phyloP scores from a whole-genome alignment of 2,797 vertebrate genomes.

The Calcarius lapponicus region DNA sequence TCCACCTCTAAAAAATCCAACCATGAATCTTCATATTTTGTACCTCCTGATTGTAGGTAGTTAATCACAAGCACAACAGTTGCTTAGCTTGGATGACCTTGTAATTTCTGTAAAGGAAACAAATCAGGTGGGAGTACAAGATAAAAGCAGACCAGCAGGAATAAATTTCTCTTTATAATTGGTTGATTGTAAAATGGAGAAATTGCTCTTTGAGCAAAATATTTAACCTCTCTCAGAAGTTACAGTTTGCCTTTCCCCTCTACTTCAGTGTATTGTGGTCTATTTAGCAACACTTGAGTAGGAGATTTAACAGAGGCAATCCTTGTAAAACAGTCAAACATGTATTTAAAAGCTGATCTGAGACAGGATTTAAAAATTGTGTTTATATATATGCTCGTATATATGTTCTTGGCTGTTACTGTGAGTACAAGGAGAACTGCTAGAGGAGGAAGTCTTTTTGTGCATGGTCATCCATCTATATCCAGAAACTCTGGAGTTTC shows the following conservation, averaged over 20 bases:
- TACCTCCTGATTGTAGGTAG: background rate
- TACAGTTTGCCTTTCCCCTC: background rate
- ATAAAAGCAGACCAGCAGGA: constrained; percentile 12
- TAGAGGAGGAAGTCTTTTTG: background rate
- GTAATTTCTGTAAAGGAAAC: constrained; percentile 37
- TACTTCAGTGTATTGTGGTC: background rate
- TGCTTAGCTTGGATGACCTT: constrained; percentile 29
- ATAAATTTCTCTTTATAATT: constrained; percentile 8
- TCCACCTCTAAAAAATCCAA: constrained; percentile 52
- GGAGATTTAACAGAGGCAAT: background rate
- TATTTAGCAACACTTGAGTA: background rate
- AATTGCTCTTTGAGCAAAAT: constrained; percentile 12
- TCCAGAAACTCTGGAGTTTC: background rate
- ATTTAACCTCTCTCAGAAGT: constrained; percentile 17
- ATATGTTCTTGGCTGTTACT: background rate
- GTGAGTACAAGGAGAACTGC: background rate
- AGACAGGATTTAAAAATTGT: background rate
- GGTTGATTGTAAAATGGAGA: constrained; percentile 1
- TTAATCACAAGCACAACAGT: constrained; percentile 45
- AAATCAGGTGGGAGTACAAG: background rate
- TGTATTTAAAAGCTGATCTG: background rate
- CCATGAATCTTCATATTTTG: constrained; percentile 18
- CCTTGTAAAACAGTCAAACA: background rate
- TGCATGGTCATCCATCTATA: background rate
- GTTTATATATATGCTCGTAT: background rate